phyloP scores from a whole-genome alignment of 2,797 vertebrate genomes.

The Lepilemur ruficaudatus region DNA sequence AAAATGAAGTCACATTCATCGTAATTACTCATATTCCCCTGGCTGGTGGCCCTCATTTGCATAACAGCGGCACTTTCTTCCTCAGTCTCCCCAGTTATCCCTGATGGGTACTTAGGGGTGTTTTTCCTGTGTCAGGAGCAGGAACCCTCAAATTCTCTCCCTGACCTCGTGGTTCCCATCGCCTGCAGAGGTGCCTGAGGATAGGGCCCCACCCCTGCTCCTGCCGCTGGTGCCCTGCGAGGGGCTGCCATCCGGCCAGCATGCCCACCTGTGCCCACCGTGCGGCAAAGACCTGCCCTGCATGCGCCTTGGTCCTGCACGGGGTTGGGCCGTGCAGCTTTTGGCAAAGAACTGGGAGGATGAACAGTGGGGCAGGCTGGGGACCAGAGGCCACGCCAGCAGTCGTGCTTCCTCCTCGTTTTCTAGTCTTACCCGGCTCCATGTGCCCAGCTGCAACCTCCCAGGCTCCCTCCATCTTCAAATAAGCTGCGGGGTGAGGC shows the following conservation, averaged over 20 bases:
- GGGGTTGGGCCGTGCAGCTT: neutral
- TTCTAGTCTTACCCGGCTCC: neutral
- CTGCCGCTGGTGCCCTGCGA: neutral
- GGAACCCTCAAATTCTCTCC: neutral
- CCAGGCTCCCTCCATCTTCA: neutral
- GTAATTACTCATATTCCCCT: neutral
- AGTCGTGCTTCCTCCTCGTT: neutral
- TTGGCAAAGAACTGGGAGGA: neutral
- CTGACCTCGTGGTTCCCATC: neutral
- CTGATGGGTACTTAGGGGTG: neutral
- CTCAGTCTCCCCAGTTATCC: neutral
- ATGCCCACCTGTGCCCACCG: neutral
- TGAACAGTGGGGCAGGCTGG: neutral
- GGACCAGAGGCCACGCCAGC: neutral
- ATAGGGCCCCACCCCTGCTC: neutral
- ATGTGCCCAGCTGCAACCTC: neutral
- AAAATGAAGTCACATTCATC: neutral
- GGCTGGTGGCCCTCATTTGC: neutral
- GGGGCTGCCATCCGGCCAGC: too few species aligned
- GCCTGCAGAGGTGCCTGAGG: neutral
- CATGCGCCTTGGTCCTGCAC: accelerated
- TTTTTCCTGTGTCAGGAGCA: neutral
- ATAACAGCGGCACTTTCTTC: neutral
- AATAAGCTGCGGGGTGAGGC: neutral
- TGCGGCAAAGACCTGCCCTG: too few species aligned